Evolutionary conservation across 2,888 invertebrate species (phyloP), one percentile per base, ranked within the genome.

Genomic region (Drosophila limbata): DNA sequence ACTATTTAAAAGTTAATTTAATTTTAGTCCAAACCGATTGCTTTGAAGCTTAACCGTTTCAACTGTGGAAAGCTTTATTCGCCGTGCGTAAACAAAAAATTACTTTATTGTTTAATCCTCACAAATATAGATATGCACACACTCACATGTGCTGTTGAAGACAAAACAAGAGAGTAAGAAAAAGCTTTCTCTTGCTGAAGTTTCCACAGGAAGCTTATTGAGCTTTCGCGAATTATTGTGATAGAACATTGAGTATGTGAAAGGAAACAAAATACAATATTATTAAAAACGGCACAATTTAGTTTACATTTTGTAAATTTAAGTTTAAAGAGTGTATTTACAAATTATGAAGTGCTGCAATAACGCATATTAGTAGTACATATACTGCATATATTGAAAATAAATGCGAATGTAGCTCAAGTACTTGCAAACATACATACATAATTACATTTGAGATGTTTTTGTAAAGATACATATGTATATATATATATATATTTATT

Each of bases 181-280:
- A 67, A 57, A 68, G 69, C 69, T 64, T 47, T 19, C 17, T 11
- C 21, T 39, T 31, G 10, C 28, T 13, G 13, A n/a, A 33, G 42
- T 53, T 37, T 28, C 44, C 33, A 3, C 25, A 40, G 60, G n/a
- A 55, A 71, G 53, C 40, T 55, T 44, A 19, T 17, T 4, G 45
- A 65, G 66, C 60, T 72, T 51, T 64, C 45, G 39, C n/a, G 17
- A 50, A 40, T n/a, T 55, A 64, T 72, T 71, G 64, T 64, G 50
- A 64, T 55, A 55, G 65, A 45, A 47, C 55, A 17, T 37, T 33
- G 44, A 59, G 73, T 33, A 55, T 64, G 65, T 72, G 52, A 48
- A 59, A 71, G 45, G 31, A 42, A 55, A 65, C 42, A 31, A 31
- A 55, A 56, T n/a, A 72, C 15, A 28, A 72, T 50, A 35, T 72